Evolutionary conservation across 1,140 invertebrate genomes (phyloP).

Genomic region (Pseudobourletiella spinata): DNA sequence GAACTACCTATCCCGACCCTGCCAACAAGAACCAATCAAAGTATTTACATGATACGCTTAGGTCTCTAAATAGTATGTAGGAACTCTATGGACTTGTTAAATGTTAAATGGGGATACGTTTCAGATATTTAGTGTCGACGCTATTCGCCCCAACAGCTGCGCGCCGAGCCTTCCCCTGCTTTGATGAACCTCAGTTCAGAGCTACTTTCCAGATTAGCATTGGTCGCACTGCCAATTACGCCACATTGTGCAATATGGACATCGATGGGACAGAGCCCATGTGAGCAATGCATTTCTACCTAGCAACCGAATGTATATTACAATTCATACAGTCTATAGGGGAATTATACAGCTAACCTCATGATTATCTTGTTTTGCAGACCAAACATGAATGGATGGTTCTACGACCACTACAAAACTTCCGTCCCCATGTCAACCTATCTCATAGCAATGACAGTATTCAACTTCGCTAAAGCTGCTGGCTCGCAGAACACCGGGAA

Average conservation of each 20-base stretch:
- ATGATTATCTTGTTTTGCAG: no score
- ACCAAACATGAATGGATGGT: neutral
- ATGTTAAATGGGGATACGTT: no score
- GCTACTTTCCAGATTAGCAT: conserved; percentile 51
- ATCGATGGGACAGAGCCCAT: conserved; percentile 3
- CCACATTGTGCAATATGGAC: conserved; percentile 46
- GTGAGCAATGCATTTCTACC: conserved; percentile 2
- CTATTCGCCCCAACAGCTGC: conserved; percentile 50
- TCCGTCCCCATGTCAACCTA: conserved; percentile 49
- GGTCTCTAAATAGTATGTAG: no score
- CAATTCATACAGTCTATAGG: no score
- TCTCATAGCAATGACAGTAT: conserved; percentile 48
- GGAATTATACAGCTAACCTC: no score
- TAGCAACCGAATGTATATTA: no score
- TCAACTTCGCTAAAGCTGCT: conserved; percentile 41
- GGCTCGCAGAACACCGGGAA: neutral
- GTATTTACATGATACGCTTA: neutral
- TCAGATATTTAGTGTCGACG: conserved; percentile 51
- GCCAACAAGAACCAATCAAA: conserved; percentile 1
- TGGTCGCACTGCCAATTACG: conserved; percentile 36
- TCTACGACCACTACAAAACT: neutral
- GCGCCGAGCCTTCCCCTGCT: conserved; percentile 53
- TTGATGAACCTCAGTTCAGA: conserved; percentile 56
- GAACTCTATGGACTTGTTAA: no score
- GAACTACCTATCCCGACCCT: conserved; percentile 10